Evolutionary conservation across 2,888 invertebrate genomes (phyloP).

Genomic region (Drosophila phalerata): DNA sequence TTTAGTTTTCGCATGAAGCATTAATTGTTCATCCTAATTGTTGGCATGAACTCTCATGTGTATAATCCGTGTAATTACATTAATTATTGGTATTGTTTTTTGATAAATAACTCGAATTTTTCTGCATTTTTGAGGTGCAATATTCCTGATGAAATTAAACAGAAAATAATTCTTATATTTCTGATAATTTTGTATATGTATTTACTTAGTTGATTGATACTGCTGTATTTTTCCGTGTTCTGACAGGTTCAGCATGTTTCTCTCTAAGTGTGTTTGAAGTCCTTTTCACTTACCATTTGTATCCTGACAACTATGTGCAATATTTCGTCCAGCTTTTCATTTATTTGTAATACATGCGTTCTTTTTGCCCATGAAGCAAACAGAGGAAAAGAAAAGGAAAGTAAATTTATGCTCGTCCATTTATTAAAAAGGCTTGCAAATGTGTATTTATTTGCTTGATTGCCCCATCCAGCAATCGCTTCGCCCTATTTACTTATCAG

Average conservation of each 20-base stretch:
- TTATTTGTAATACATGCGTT: slow-evolving; percentile 11
- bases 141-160: neutral
- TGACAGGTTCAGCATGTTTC: slow-evolving; percentile 2
- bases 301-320: neutral
- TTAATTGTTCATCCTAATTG: slow-evolving; percentile 46
- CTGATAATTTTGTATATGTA: no score
- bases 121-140: neutral
- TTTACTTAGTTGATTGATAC: neutral
- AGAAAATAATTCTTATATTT: neutral
- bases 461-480: slow-evolving; percentile 3
- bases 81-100: slow-evolving; percentile 17
- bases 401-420: slow-evolving; percentile 61
- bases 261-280: neutral
- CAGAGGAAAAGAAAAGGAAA: slow-evolving; percentile 12
- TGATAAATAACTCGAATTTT: neutral
- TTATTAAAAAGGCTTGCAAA: slow-evolving; percentile 79
- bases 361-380: slow-evolving; percentile 22
- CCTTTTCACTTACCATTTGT: slow-evolving; percentile 26
- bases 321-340: slow-evolving; percentile 12
- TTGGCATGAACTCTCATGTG: slow-evolving; percentile 14
- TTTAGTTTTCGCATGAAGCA: slow-evolving; percentile 56
- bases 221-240: neutral
- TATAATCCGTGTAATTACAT: slow-evolving; percentile 51
- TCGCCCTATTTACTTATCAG: slow-evolving; percentile 55
- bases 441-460: slow-evolving; percentile 54